phyloP scores from a whole-genome alignment of 1,140 invertebrate genomes.

The Papilio glaucus region DNA sequence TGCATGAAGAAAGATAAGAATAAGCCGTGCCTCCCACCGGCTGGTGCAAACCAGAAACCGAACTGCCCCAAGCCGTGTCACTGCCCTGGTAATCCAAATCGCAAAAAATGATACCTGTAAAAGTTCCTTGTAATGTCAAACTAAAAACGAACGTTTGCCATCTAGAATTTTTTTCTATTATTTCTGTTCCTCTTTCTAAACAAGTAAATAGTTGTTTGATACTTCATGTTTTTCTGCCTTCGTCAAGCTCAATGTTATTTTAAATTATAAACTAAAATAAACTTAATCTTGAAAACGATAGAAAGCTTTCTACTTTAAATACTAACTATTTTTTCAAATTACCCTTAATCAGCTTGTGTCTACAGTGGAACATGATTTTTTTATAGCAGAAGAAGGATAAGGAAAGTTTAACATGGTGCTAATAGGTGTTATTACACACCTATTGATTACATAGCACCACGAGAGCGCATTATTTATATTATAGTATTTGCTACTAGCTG shows the following conservation, averaged over 20 bases:
- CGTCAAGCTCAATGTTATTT: background rate
- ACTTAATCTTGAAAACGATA: background rate
- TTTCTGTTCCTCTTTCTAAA: background rate
- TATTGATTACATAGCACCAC: too few relatives aligned
- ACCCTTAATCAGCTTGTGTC: background rate
- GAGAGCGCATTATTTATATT: too few relatives aligned
- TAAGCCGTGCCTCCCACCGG: background rate
- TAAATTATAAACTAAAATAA: background rate
- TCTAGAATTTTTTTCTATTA: background rate
- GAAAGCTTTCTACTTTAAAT: background rate
- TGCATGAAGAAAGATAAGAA: conserved; percentile 7
- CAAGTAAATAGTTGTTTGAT: conserved; percentile 22
- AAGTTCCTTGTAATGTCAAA: conserved; percentile 30
- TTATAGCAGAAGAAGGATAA: too few relatives aligned
- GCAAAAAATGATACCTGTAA: conserved; percentile 37
- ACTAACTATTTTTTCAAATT: too few relatives aligned
- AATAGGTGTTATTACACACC: too few relatives aligned
- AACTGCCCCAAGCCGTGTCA: conserved; percentile 58
- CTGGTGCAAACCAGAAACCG: conserved; percentile 40
- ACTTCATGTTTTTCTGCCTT: background rate
- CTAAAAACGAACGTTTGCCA: conserved; percentile 6
- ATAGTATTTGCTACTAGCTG: too few relatives aligned
- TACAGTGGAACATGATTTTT: background rate
- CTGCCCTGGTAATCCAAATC: conserved; percentile 61
- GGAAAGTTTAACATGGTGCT: too few relatives aligned